Percentiles rank a stretch among this genome's conserved stretches.
Conservation (phyloP, 2,113 vertebrate species). For the Acanthochromis polyacanthus region DNA sequence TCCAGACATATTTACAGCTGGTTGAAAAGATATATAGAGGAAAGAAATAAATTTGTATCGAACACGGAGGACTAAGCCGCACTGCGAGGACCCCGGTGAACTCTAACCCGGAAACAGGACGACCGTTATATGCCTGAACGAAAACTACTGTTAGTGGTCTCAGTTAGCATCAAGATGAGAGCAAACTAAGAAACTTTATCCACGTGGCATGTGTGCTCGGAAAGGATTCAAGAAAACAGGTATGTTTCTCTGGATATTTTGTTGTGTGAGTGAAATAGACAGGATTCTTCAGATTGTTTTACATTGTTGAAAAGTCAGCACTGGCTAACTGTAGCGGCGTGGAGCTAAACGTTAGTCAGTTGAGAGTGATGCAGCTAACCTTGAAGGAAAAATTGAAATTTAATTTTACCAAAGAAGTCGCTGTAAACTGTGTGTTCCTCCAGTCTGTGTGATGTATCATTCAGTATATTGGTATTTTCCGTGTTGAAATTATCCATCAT, state of each 20-base stretch:
- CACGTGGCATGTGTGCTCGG: not conserved
- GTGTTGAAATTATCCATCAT: no score
- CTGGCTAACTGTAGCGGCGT: conserved; percentile 23
- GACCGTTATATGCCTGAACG: conserved; percentile 49
- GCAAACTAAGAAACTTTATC: not conserved
- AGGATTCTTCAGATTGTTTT: not conserved
- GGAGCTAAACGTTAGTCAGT: conserved; percentile 30
- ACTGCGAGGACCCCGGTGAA: conserved; percentile 68
- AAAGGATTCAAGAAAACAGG: conserved; percentile 15
- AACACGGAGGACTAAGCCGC: conserved; percentile 31
- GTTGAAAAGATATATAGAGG: not conserved
- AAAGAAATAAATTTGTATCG: not conserved
- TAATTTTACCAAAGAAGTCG: not conserved
- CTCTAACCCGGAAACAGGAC: conserved; percentile 69
- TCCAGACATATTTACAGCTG: conserved; percentile 80
- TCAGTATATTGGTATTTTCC: not conserved
- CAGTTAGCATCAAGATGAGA: conserved; percentile 23
- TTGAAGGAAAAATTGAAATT: not conserved
- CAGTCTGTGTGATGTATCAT: not conserved
- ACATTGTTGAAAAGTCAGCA: not conserved
- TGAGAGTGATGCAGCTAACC: conserved; percentile 5
- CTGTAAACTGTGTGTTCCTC: not conserved
- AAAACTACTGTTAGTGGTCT: conserved; percentile 11
- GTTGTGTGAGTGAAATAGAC: fast-evolving
- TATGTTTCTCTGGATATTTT: not conserved